Base-by-base conservation (phyloP, 2,113 vertebrate species). In the Chloropsis cyanopogon region DNA sequence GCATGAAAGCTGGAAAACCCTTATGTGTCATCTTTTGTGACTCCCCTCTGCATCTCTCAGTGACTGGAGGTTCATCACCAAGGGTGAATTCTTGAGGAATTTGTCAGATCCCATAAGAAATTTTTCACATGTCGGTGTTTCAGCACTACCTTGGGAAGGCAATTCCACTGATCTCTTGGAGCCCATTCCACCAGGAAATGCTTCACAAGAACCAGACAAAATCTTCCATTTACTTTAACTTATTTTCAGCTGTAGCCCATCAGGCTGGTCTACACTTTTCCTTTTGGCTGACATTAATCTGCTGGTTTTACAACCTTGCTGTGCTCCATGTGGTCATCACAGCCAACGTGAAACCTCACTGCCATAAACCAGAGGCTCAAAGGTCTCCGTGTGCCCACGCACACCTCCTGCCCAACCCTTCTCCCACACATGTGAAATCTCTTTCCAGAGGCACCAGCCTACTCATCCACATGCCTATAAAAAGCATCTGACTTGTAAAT, bases 21-120 rank as follows among this genome's bases (percentile, higher is more conserved):
- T 91, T 54, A 28, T 42, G 41, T 92, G 61, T 96, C 94, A 96
- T 96, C 37, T 88, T 96, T 80, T 82, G 82, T 95, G 86, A 90
- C 47, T 82, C 56, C 56, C 54, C 26, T 39, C 75, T 85, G 21
- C 21, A 60, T 92, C 23, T 81, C 29, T 71, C 60, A 64, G 52
- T 2, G 8, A 86, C 9, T 54, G 56, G 44, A 79, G 44, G 66
- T 88, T 70, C 5, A 4, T 82, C 95, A 84, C 26, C 18, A 68
- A 52, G 61, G 42, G 72, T 49, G 61, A 41, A 49, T 65, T 83
- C 61, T 44, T 52, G 35, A 46, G 20, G 60, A 46, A 69, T 79
- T 81, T n/a, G 66, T 82, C 90, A 70, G 89, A 52, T 91, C 68
- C 26, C 56, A 70, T 33, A 71, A 93, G 16, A 75, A 89, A 41